Conservation (phyloP, 1,140 invertebrate species). For the Eriosoma lanigerum region DNA sequence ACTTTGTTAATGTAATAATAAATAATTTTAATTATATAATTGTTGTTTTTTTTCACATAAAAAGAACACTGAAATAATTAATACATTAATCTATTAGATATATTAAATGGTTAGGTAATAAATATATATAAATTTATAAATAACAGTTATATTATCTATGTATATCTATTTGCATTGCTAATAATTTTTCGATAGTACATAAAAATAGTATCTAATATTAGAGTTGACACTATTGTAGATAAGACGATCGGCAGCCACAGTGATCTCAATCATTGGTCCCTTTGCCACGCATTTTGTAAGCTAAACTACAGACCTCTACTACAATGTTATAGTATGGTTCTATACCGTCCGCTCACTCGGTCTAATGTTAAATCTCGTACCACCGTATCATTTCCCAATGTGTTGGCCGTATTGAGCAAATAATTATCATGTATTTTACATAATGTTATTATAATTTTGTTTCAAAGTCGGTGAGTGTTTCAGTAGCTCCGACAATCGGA, state of each 20-base stretch:
- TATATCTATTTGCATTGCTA: slow-evolving; percentile 2
- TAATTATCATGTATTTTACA: slow-evolving; percentile 22
- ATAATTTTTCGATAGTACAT: slow-evolving; percentile 4
- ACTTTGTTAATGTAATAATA: not conserved
- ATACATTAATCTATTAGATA: not conserved
- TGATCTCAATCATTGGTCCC: slow-evolving; percentile 28
- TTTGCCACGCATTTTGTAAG: not conserved
- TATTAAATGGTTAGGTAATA: not conserved
- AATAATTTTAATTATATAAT: not conserved
- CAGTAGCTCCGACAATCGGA: slow-evolving; percentile 79
- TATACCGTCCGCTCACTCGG: not conserved
- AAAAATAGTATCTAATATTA: slow-evolving; percentile 28
- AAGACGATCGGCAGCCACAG: not conserved
- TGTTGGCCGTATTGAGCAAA: slow-evolving; percentile 16
- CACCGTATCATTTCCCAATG: too few relatives aligned
- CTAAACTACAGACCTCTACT: too few relatives aligned
- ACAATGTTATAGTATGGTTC: too few relatives aligned
- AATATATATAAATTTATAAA: slow-evolving; percentile 19
- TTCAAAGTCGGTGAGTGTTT: not conserved
- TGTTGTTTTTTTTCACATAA: not conserved
- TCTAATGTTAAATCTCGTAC: not conserved
- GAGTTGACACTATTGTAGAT: slow-evolving; percentile 31
- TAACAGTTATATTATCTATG: slow-evolving; percentile 16
- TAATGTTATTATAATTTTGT: slow-evolving; percentile 46
- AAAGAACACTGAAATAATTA: not conserved